Evolutionary conservation across 2,113 vertebrate genomes (phyloP).

Genomic region (Dicaeum eximium): DNA sequence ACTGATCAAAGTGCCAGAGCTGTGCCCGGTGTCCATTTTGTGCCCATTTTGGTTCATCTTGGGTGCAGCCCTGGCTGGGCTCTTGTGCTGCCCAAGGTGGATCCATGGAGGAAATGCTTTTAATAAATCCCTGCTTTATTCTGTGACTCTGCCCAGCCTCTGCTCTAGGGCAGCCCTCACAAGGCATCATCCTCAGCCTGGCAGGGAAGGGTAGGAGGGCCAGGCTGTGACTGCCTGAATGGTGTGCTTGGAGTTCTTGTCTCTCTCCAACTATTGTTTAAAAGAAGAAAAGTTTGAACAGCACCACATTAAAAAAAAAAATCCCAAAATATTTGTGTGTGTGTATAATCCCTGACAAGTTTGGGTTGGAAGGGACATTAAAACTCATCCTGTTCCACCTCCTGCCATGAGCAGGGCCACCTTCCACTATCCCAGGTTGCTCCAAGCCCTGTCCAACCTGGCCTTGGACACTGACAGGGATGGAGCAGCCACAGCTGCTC

Average conservation of each 20-base stretch:
- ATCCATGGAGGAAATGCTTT: too few species aligned
- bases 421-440: accelerated
- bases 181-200: not conserved
- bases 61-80: too few species aligned
- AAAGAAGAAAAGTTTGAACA: not conserved
- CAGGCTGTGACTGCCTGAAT: not conserved
- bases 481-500: not conserved
- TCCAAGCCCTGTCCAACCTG: accelerated
- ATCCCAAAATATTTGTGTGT: not conserved
- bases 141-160: too few species aligned
- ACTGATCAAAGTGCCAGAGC: too few species aligned
- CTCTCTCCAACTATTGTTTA: not conserved
- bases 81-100: too few species aligned
- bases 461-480: not conserved
- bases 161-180: too few species aligned
- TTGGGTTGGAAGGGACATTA: not conserved
- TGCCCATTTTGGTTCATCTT: too few species aligned
- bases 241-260: not conserved
- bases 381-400: accelerated
- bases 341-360: not conserved
- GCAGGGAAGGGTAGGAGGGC: not conserved
- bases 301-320: not conserved
- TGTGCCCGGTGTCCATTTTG: too few species aligned
- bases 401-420: not conserved
- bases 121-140: too few species aligned